Conservation (phyloP, 2,888 invertebrate genomes). For the Hecatera dysodea region DNA sequence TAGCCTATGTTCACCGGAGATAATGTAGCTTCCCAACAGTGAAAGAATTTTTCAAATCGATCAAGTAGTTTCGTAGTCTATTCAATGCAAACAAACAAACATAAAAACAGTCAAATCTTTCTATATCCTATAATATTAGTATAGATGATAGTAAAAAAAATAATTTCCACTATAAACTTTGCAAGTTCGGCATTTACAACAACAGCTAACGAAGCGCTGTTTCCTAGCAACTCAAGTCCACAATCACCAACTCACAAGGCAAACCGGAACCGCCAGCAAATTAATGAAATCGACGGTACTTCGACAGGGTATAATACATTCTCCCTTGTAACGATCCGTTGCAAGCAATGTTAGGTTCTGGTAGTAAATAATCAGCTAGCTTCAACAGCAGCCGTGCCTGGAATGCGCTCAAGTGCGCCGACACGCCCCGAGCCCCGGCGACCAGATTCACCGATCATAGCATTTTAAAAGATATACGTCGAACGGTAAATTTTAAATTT, state of each 20-base stretch:
- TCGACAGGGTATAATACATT: conserved; percentile 32
- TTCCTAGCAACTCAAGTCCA: conserved; percentile 1
- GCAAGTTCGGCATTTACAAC: conserved; percentile 11
- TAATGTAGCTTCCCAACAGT: too few relatives aligned
- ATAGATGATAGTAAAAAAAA: too few relatives aligned
- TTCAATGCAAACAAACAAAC: too few relatives aligned
- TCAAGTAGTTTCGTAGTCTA: too few relatives aligned
- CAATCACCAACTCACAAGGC: conserved; percentile 36
- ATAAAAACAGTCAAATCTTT: too few relatives aligned
- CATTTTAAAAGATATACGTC: conserved; percentile 59
- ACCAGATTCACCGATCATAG: conserved; percentile 65
- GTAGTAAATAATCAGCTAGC: conserved; percentile 72
- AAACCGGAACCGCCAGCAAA: conserved; percentile 42
- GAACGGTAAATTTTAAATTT: conserved; percentile 57
- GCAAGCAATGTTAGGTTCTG: conserved; percentile 50
- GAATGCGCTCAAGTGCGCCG: conserved; percentile 68
- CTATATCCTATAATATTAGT: too few relatives aligned
- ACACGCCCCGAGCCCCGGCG: conserved; percentile 50
- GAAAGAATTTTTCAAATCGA: too few relatives aligned
- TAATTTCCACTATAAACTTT: neutral
- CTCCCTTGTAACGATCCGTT: conserved; percentile 37
- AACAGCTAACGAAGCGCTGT: conserved; percentile 12
- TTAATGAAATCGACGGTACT: conserved; percentile 56
- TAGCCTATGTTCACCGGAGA: too few relatives aligned
- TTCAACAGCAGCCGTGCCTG: conserved; percentile 62